Evolutionary conservation across 2,888 invertebrate genomes (phyloP).

Genomic region (Trichogramma evanescens): DNA sequence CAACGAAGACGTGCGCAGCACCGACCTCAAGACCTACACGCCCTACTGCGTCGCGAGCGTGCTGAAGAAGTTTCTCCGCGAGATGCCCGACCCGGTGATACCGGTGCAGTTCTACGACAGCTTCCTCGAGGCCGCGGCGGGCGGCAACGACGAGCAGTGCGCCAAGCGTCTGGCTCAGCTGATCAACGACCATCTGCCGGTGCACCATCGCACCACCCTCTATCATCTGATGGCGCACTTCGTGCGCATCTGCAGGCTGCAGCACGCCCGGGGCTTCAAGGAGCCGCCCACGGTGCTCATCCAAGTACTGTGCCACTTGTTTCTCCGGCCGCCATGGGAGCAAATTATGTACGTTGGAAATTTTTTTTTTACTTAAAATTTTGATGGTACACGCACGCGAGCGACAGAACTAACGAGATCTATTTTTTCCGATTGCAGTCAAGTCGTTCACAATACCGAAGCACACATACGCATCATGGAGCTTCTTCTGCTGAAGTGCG

Average conservation of each 20-base stretch:
- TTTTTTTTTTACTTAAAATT: neutral
- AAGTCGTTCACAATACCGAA: slow-evolving; percentile 68
- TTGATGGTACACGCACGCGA: neutral
- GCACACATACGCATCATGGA: slow-evolving; percentile 67
- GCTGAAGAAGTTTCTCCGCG: slow-evolving; percentile 65
- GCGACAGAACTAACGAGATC: neutral
- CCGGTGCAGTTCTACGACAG: slow-evolving; percentile 67
- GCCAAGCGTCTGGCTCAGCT: slow-evolving; percentile 51
- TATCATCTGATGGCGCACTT: slow-evolving; percentile 64
- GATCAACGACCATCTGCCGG: slow-evolving; percentile 59
- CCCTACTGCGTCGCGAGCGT: slow-evolving; percentile 55
- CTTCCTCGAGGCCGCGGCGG: slow-evolving; percentile 57
- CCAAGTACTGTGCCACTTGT: slow-evolving; percentile 66
- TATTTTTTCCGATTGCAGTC: slow-evolving; percentile 48
- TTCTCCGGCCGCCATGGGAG: slow-evolving; percentile 70
- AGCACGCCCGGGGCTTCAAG: slow-evolving; percentile 57
- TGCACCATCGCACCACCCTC: slow-evolving; percentile 58
- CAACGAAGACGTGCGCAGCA: slow-evolving; percentile 47
- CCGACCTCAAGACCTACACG: slow-evolving; percentile 50
- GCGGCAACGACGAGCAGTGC: slow-evolving; percentile 54
- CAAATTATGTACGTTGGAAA: slow-evolving; percentile 59
- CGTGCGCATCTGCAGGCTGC: slow-evolving; percentile 63
- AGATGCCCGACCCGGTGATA: slow-evolving; percentile 69
- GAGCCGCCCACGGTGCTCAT: slow-evolving; percentile 63
- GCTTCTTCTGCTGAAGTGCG: slow-evolving; percentile 59